Conservation (phyloP, 2,797 vertebrate species). For the Sarcoramphus papa region DNA sequence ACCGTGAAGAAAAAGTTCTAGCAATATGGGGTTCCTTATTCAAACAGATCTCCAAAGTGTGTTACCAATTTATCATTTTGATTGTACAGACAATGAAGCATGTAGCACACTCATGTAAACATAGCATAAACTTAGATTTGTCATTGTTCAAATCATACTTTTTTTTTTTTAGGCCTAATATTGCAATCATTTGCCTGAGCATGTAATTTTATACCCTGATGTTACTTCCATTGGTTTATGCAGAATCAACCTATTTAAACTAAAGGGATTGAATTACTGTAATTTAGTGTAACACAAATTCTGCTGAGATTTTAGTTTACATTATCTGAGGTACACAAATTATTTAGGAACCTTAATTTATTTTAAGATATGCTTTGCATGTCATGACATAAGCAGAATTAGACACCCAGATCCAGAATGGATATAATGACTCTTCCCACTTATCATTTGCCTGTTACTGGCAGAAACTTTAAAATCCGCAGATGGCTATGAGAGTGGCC, state of each 20-base stretch:
- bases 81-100: background rate
- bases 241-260: background rate
- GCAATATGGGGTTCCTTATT: background rate
- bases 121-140: background rate
- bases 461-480: background rate
- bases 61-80: background rate
- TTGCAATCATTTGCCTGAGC: background rate
- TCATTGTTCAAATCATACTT: background rate
- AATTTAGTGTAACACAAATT: background rate
- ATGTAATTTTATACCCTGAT: background rate
- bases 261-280: background rate
- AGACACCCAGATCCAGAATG: background rate
- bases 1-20: background rate
- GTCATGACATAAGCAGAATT: background rate
- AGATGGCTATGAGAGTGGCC: fast-evolving
- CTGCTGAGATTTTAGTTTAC: background rate
- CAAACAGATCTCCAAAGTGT: background rate
- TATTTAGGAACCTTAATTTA: background rate
- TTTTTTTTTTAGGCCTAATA: background rate
- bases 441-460: background rate
- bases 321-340: background rate
- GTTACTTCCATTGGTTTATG: background rate
- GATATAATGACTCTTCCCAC: background rate
- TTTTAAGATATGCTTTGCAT: background rate
- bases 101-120: background rate